A percentile compares a stretch with the other conserved stretches of the same genome.
Conservation (phyloP, 2,113 vertebrate genomes). For the Mastomys natalensis region DNA sequence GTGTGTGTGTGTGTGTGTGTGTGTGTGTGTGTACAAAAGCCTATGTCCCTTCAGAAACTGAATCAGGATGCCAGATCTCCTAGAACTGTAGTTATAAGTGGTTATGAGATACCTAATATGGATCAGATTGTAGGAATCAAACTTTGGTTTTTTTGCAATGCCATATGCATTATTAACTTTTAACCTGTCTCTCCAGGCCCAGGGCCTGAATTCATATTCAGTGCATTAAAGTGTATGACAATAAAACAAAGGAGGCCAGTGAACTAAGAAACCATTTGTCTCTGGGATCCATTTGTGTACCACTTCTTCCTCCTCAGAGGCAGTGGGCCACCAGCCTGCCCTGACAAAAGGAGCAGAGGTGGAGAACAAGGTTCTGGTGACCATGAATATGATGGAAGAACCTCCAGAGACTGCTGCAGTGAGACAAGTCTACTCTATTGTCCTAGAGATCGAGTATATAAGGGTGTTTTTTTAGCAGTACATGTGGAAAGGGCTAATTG, state of each 20-base stretch:
- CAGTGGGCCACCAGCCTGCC: too few species aligned
- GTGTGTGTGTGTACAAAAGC: background rate
- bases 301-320: too few species aligned
- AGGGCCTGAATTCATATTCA: background rate
- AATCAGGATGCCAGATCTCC: background rate
- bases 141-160: background rate
- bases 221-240: background rate
- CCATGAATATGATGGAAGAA: too few species aligned
- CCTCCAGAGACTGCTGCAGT: too few species aligned
- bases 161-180: background rate
- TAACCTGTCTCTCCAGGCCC: background rate
- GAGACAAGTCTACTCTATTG: too few species aligned
- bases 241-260: background rate
- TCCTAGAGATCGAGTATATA: too few species aligned
- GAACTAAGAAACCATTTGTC: background rate
- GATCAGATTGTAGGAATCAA: background rate
- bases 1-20: too few species aligned
- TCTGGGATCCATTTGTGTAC: background rate
- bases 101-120: background rate
- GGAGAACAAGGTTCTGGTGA: too few species aligned
- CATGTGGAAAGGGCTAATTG: too few species aligned
- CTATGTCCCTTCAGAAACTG: background rate
- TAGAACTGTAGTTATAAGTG: background rate
- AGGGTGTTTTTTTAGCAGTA: too few species aligned
- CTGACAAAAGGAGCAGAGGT: too few species aligned